Percentiles rank a stretch among this genome's conserved stretches.
These are phyloP conservation scores for Monopis laevigella DNA, from an alignment of 2,888 invertebrate species.

Conservation along the genomic window DNA sequence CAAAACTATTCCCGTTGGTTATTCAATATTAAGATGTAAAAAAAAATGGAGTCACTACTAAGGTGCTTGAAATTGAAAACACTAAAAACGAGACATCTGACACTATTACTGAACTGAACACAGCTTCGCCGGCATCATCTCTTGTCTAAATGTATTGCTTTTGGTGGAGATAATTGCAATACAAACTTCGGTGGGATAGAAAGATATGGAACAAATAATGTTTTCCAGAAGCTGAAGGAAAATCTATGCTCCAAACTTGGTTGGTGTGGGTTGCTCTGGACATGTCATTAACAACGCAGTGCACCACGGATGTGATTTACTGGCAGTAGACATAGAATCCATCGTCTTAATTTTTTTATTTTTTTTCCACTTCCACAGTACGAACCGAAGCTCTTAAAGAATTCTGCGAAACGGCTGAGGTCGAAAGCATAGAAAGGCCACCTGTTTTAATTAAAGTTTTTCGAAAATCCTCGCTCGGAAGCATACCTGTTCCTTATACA, in stretches of 20 bases:
- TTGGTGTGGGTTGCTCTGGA: constrained; percentile 21
- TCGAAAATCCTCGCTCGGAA: constrained; percentile 19
- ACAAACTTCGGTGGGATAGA: constrained; percentile 22
- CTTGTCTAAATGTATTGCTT: constrained; percentile 18
- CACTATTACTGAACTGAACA: constrained; percentile 11
- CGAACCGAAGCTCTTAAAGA: background rate
- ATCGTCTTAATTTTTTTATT: constrained; percentile 11
- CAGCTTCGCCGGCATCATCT: constrained; percentile 15
- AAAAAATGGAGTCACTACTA: too few relatives aligned
- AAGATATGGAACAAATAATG: constrained; percentile 18
- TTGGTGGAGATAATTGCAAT: constrained; percentile 16
- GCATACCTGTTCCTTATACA: constrained; percentile 19
- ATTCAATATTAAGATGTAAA: constrained; percentile 16
- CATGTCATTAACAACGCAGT: constrained; percentile 21
- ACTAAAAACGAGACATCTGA: constrained; percentile 15
- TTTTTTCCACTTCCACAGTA: background rate
- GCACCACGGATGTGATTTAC: constrained; percentile 18
- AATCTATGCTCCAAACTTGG: constrained; percentile 15
- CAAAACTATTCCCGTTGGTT: constrained; percentile 15
- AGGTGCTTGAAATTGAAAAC: constrained; percentile 17
- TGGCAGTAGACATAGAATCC: constrained; percentile 21
- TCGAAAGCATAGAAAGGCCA: constrained; percentile 33
- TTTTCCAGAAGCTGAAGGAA: constrained; percentile 17
- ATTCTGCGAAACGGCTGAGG: background rate
- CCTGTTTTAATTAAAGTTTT: constrained; percentile 20